A percentile compares a stretch with the other conserved stretches of the same genome.
Conservation (phyloP, 2,113 vertebrate genomes). For the Odobenus rosmarus region DNA sequence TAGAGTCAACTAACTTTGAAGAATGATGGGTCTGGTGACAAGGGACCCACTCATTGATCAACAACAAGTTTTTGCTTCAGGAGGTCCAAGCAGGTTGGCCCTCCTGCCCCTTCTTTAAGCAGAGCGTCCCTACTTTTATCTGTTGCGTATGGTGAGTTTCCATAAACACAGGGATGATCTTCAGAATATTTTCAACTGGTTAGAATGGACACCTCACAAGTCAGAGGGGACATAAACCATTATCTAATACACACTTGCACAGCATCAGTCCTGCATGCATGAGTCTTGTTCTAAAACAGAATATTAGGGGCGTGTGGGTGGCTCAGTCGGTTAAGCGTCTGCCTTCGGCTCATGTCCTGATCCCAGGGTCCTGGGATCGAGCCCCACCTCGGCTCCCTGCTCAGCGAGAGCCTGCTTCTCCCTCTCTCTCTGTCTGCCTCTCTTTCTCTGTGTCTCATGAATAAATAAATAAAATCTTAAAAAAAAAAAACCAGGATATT, state of each 20-base stretch:
- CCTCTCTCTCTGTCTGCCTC: background rate
- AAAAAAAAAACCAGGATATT: background rate
- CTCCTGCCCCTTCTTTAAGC: background rate
- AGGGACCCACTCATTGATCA: background rate
- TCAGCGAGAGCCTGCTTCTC: background rate
- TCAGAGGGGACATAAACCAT: background rate
- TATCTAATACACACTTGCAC: background rate
- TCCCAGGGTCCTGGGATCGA: background rate
- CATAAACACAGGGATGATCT: background rate
- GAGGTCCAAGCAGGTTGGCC: background rate
- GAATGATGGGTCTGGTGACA: background rate
- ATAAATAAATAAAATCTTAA: background rate
- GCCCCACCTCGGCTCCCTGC: background rate
- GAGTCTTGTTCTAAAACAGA: slow-evolving; percentile 14
- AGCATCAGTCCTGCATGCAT: background rate
- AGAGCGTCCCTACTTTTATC: background rate
- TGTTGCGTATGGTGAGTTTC: background rate
- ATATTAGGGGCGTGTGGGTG: background rate
- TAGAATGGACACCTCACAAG: background rate
- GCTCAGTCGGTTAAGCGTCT: background rate
- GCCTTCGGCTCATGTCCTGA: background rate
- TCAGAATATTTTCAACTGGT: background rate
- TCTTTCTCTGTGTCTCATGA: background rate
- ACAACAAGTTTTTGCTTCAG: background rate
- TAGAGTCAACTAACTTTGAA: background rate